Percentiles rank a stretch among this genome's conserved stretches.
phyloP scores from a whole-genome alignment of 2,888 invertebrate species.

The Aproaerema taeniolella region DNA sequence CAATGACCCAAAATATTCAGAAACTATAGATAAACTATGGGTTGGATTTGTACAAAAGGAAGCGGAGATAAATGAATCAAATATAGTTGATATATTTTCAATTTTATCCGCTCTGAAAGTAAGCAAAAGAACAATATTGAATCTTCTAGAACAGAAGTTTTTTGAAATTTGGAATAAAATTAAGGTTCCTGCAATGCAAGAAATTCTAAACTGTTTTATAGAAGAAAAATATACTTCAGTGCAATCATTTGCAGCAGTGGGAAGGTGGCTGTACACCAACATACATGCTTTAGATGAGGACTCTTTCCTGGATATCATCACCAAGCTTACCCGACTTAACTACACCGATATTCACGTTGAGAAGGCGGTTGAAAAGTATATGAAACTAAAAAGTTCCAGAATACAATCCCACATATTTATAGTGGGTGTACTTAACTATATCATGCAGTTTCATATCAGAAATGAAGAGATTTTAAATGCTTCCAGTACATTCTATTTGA shows the following conservation, averaged over 20 bases:
- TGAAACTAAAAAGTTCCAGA: conserved; percentile 69
- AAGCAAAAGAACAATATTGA: conserved; percentile 77
- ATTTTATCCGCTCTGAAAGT: conserved; percentile 75
- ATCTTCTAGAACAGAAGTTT: conserved; percentile 77
- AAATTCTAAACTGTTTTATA: conserved; percentile 62
- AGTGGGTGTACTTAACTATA: conserved; percentile 79
- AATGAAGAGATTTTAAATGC: conserved; percentile 76
- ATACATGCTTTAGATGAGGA: conserved; percentile 79
- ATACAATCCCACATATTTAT: conserved; percentile 75
- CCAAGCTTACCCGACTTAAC: conserved; percentile 71
- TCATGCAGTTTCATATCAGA: conserved; percentile 75
- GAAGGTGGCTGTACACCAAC: conserved; percentile 78
- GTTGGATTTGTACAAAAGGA: conserved; percentile 78
- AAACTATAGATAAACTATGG: conserved; percentile 81
- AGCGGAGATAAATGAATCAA: conserved; percentile 73
- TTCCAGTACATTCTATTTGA: conserved; percentile 76
- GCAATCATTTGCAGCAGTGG: conserved; percentile 55
- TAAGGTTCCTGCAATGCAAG: conserved; percentile 57
- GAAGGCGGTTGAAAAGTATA: conserved; percentile 78
- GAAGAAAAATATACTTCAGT: conserved; percentile 54
- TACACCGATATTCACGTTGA: conserved; percentile 77
- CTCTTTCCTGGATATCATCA: conserved; percentile 70
- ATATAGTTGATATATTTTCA: conserved; percentile 76
- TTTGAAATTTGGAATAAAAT: conserved; percentile 76
- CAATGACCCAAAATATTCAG: conserved; percentile 59